Base-by-base conservation (phyloP, 2,888 invertebrate species). In the Spisula solida region DNA sequence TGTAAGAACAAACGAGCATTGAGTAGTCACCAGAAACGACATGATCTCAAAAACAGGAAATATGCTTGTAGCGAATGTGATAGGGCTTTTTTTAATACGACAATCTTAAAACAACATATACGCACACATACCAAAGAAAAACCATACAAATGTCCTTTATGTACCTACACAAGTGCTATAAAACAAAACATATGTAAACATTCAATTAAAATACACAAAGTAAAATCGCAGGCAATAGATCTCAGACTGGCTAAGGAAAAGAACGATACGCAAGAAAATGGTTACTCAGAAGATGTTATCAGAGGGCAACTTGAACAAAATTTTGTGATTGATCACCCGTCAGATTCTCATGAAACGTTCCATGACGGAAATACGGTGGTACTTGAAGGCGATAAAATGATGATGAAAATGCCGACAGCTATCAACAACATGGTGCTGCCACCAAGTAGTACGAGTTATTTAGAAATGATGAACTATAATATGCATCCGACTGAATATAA, bases 41-140 rank as follows among this genome's bases (percentile, higher is more conserved):
- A 86, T 82, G 86, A 86, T 55, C 55, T 70, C 51, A 86, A 25
- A 18, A 86, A 86, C 25, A 81, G 29, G 41, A 86, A 86, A 31
- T 82, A 82, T 75, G 1, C 31, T 0, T 86, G 86, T 78, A 31
- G 48, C 12, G 82, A 81, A n/a, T 86, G 86, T 55, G 70, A 51
- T 0, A 66, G 66, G 34, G 29, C 81, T 8, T 86, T 86, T 55
- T 86, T 86, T 56, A 86, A 86, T 25, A 78, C 41, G 47, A 47
- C 75, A 4, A 41, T 82, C 29, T 75, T 86, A 10, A 86, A 70
- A 82, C 81, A 86, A 51, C 86, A 86, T 55, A 56, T 82, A 20
- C 34, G 86, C 4, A 86, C 75, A 0, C 86, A 86, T 55, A 86
- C 86, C 4, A 86, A 86, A 51, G 86, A 86, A 66, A 81, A 82